Evolutionary conservation across 2,113 vertebrate species (phyloP).

Genomic region (Myotis davidii): DNA sequence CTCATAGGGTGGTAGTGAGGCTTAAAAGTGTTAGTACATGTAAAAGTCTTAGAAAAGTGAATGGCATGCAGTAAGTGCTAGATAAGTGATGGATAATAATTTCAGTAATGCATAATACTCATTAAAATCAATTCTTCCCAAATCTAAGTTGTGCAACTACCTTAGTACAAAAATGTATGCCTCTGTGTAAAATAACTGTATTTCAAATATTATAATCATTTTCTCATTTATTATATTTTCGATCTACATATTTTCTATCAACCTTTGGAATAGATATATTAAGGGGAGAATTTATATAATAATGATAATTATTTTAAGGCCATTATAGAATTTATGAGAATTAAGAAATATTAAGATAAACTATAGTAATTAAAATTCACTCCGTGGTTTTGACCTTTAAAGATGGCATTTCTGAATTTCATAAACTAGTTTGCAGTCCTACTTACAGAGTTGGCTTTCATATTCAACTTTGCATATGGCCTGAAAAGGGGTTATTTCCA

Average conservation of each 20-base stretch:
- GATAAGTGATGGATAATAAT: not conserved
- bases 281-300: not conserved
- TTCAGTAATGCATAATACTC: not conserved
- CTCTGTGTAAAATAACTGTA: not conserved
- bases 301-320: conserved; percentile 1
- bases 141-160: not conserved
- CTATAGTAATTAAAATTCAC: conserved; percentile 13
- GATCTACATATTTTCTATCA: not conserved
- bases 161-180: not conserved
- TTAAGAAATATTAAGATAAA: conserved; percentile 15
- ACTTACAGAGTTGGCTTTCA: conserved; percentile 50
- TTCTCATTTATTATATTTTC: conserved; percentile 27
- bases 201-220: not conserved
- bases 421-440: conserved; percentile 37
- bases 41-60: not conserved
- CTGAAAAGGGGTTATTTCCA: conserved; percentile 70
- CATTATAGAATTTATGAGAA: conserved; percentile 16
- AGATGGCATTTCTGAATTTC: conserved; percentile 67
- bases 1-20: not conserved
- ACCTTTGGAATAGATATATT: not conserved
- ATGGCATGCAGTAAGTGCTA: not conserved
- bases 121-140: conserved; percentile 9
- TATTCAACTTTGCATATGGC: conserved; percentile 68
- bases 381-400: conserved; percentile 60
- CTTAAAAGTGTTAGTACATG: not conserved